Conservation (phyloP, 2,888 invertebrate genomes). For the Atethmia centrago region DNA sequence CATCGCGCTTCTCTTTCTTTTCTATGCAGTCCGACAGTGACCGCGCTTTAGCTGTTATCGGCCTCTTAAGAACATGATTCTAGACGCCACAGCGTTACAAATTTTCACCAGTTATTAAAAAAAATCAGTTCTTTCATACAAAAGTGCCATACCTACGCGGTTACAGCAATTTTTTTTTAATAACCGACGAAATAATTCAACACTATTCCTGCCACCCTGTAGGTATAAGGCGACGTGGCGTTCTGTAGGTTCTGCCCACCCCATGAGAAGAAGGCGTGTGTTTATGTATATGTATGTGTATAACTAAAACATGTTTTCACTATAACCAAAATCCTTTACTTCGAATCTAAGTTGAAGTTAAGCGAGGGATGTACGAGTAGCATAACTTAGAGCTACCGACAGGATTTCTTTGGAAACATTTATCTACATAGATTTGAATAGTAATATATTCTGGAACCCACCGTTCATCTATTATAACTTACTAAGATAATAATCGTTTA, state of each 20-base stretch:
- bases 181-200: too few species aligned
- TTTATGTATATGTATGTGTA: not conserved
- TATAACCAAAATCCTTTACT: not conserved
- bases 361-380: slow-evolving; percentile 3
- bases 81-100: too few species aligned
- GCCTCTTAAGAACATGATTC: too few species aligned
- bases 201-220: too few species aligned
- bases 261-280: too few species aligned
- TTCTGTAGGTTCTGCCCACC: not conserved
- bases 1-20: too few species aligned
- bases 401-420: slow-evolving; percentile 17
- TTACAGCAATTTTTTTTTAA: too few species aligned
- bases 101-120: too few species aligned
- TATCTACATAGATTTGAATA: slow-evolving; percentile 40
- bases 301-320: not conserved
- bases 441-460: slow-evolving; percentile 18
- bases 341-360: slow-evolving; percentile 9
- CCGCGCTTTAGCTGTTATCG: too few species aligned
- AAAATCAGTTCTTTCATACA: too few species aligned
- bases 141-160: too few species aligned
- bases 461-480: not conserved
- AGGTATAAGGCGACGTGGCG: not conserved
- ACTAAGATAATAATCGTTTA: not conserved
- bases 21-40: too few species aligned
- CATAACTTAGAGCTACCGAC: slow-evolving; percentile 1